Evolutionary conservation across 2,113 vertebrate genomes (phyloP).

Genomic region (Emydocephalus ijimae): DNA sequence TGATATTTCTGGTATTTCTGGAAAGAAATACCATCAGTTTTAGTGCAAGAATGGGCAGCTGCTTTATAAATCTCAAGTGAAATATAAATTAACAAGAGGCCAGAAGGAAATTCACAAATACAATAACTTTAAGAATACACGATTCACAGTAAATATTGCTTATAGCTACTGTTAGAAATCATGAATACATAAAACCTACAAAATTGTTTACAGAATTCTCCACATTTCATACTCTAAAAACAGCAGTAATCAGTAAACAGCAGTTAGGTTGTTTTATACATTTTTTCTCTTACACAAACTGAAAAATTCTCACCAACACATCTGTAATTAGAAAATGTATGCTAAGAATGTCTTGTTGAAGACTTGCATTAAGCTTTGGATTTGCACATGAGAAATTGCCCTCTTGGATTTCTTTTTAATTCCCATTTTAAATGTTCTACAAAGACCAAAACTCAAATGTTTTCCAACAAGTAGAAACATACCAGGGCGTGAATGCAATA

Average conservation of each 20-base stretch:
- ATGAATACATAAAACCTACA: not conserved
- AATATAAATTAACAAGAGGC: not conserved
- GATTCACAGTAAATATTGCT: not conserved
- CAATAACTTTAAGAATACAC: not conserved
- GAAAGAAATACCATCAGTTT: not conserved
- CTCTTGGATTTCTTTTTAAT: conserved; percentile 12
- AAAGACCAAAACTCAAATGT: conserved; percentile 3
- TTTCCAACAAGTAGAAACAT: conserved; percentile 51
- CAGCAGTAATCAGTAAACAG: not conserved
- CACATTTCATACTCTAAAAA: not conserved
- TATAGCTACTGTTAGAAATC: not conserved
- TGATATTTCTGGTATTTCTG: no score
- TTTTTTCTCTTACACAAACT: not conserved
- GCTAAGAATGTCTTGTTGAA: not conserved
- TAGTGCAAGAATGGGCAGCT: not conserved
- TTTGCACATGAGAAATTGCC: conserved; percentile 19
- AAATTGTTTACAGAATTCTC: not conserved
- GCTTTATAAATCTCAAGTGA: not conserved
- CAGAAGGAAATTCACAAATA: conserved; percentile 9
- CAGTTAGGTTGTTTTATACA: not conserved
- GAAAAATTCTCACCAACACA: not conserved
- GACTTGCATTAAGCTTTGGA: not conserved
- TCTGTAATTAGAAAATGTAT: not conserved
- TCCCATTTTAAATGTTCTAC: conserved; percentile 7
- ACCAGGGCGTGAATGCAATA: conserved; percentile 86